Evolutionary conservation across 2,113 vertebrate genomes (phyloP).

Genomic region (Cichladusa arquata): DNA sequence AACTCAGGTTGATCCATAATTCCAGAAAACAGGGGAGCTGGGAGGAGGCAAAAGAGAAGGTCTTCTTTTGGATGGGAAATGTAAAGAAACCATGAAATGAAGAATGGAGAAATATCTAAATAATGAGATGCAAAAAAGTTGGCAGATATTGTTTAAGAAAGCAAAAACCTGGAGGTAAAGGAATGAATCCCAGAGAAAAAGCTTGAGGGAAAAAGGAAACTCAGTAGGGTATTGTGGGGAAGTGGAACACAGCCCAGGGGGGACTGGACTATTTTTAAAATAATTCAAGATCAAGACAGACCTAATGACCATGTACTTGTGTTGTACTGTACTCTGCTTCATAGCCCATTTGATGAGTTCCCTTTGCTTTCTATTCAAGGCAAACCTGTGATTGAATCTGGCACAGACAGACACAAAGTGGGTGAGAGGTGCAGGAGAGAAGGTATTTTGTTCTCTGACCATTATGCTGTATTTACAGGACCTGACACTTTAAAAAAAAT

Average conservation of each 20-base stretch:
- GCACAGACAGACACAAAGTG: not conserved
- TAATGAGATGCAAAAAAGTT: not conserved
- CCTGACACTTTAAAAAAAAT: not conserved
- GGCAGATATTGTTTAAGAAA: not conserved
- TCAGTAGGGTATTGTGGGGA: not conserved
- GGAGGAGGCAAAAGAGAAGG: rapidly evolving
- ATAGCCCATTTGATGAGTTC: not conserved
- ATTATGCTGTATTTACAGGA: not conserved
- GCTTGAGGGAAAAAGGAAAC: not conserved
- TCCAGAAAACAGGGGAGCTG: not conserved
- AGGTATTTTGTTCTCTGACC: not conserved
- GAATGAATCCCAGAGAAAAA: not conserved
- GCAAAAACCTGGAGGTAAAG: not conserved
- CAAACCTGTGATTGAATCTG: not conserved
- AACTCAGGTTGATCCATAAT: not conserved
- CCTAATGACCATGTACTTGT: not conserved
- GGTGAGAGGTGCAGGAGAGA: not conserved
- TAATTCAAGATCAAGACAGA: not conserved
- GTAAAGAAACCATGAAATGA: not conserved
- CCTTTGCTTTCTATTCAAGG: not conserved
- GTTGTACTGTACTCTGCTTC: not conserved
- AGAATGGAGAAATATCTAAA: not conserved
- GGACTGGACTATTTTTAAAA: not conserved
- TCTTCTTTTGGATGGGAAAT: not conserved
- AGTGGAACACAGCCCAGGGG: not conserved